Evolutionary conservation across 1,140 invertebrate genomes (phyloP), one percentile per base, ranked within the genome.

Genomic region (Tribolium madens): DNA sequence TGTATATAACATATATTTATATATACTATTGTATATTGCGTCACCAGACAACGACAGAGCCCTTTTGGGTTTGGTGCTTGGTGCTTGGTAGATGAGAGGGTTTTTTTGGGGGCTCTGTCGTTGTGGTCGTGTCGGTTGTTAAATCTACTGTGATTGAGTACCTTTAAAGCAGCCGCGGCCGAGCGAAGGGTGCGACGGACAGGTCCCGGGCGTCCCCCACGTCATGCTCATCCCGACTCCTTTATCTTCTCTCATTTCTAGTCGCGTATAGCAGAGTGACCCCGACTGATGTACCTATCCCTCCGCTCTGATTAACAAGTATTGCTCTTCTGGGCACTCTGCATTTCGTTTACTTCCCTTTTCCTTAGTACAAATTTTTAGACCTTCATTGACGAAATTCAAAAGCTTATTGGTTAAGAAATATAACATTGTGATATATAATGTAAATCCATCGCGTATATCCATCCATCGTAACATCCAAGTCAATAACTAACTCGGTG

Each of bases 251-350:
- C 73, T 75, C 70, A 73, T 76, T 80, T 83, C 83, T 84, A 83
- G 83, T 84, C 83, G 81, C 76, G 73, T 78, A 42, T 77, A 77
- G 76, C 83, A 83, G 81, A 82, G 83, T 83, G 81, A 77, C 80
- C 81, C 78, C 76, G 83, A 84, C 83, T 84, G 83, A 84, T 83
- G 77, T 82, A 82, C 78, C 78, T 82, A 83, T 83, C 79, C 78
- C 78, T 81, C 79, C 76, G 76, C 68, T 77, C 47, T 75, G 73
- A 76, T 46, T 77, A 79, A 76, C 75, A 77, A 47, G 50, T 81
- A 64, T 60, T 80, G 76, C 76, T 82, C 75, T 81, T 76, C 50
- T 78, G 81, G 81, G 79, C 80, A 83, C 79, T 81, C 81, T 76
- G 73, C 77, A 52, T 78, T 76, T 69, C 71, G 71, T 73, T 73